Evolutionary conservation across 2,113 vertebrate species (phyloP).

Genomic region (Rostratula benghalensis): DNA sequence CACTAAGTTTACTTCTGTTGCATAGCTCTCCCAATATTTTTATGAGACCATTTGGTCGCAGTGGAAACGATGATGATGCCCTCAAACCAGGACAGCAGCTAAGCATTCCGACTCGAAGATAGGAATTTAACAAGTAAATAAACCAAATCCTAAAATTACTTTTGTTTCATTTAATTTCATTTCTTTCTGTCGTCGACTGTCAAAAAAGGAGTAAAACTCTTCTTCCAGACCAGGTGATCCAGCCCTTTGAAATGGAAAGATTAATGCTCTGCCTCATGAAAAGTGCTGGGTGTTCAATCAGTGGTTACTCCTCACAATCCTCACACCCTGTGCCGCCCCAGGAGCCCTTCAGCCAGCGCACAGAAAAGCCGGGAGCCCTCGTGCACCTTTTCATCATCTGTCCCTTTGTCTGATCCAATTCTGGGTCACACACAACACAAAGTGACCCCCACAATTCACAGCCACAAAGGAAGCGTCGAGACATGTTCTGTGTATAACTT

Average conservation of each 20-base stretch:
- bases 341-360: not conserved
- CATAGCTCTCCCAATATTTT: not conserved
- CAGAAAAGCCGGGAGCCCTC: not conserved
- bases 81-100: not conserved
- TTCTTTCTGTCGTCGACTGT: not conserved
- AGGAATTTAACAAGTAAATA: not conserved
- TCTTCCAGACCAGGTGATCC: not conserved
- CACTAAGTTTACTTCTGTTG: slow-evolving; percentile 4
- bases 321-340: not conserved
- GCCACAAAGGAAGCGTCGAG: not conserved
- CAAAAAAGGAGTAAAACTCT: not conserved
- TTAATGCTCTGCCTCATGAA: not conserved
- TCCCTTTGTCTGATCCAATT: not conserved
- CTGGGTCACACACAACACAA: not conserved
- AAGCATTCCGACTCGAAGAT: not conserved
- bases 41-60: not conserved
- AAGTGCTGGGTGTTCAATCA: accelerated
- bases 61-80: not conserved
- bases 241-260: not conserved
- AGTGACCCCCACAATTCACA: not conserved
- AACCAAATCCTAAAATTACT: not conserved
- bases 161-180: not conserved
- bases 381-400: not conserved
- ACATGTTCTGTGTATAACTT: not conserved
- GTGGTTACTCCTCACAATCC: not conserved